These are phyloP conservation scores for Abscondita cerata DNA, from an alignment of 2,888 invertebrate species.

Conservation along the genomic window DNA sequence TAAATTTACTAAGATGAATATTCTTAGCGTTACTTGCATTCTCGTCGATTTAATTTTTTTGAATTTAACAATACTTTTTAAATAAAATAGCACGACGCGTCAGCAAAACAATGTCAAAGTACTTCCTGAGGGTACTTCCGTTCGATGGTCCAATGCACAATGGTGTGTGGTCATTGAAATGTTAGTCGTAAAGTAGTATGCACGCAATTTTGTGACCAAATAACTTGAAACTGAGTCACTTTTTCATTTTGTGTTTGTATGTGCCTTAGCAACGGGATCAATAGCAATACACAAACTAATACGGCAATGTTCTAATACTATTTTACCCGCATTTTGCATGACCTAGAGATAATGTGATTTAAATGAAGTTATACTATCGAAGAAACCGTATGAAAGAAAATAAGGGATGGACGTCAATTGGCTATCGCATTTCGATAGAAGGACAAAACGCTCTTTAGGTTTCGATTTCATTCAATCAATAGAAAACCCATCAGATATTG, in stretches of 20 bases:
- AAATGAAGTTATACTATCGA: constrained; percentile 12
- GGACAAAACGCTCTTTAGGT: background rate
- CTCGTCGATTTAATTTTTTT: too few relatives aligned
- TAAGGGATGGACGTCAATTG: background rate
- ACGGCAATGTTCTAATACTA: constrained; percentile 7
- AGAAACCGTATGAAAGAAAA: constrained; percentile 17
- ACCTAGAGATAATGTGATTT: constrained; percentile 22
- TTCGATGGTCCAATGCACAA: constrained; percentile 32
- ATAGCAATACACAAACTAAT: constrained; percentile 26
- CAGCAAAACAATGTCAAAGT: constrained; percentile 19
- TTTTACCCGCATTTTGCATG: constrained; percentile 12
- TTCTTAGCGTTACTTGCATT: too few relatives aligned
- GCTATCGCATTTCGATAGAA: constrained; percentile 1
- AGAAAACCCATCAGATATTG: background rate
- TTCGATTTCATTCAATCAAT: constrained; percentile 10
- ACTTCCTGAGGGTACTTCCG: constrained; percentile 36
- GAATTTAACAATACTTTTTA: constrained; percentile 12
- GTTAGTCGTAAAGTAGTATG: background rate
- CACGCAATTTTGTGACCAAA: background rate
- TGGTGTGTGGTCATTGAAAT: constrained; percentile 21
- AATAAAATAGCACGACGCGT: constrained; percentile 5
- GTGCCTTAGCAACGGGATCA: constrained; percentile 33
- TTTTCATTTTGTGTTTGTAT: constrained; percentile 25
- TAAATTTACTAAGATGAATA: constrained; percentile 5
- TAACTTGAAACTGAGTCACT: constrained; percentile 23